Conservation (phyloP, 2,888 invertebrate species). For the Euproctis similis region DNA sequence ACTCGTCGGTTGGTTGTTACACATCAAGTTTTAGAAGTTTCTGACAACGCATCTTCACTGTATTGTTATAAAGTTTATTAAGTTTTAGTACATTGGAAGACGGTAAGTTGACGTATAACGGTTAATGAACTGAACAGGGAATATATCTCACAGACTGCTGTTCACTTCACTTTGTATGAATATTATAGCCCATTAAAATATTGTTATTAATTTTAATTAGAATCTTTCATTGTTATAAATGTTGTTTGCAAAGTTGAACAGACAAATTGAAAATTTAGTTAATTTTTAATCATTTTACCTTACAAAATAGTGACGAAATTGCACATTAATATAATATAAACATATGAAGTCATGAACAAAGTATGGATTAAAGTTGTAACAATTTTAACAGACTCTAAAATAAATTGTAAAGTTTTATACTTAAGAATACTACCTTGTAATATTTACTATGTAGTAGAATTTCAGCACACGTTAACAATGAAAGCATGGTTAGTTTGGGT, state of each 20-base stretch:
- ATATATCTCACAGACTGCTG: constrained; percentile 31
- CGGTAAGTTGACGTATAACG: constrained; percentile 53
- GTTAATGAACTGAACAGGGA: constrained; percentile 47
- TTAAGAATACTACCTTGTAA: no score
- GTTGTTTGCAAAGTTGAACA: no score
- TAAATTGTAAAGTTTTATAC: no score
- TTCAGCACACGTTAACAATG: no score
- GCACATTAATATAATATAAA: constrained; percentile 12
- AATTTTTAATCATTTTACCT: not conserved
- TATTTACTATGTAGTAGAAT: no score
- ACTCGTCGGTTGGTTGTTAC: constrained; percentile 52
- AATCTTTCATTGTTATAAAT: no score
- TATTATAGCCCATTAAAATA: no score
- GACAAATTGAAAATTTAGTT: no score
- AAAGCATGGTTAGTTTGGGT: constrained; percentile 14
- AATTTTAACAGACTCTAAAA: no score
- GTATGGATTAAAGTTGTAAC: no score
- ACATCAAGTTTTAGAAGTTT: constrained; percentile 56
- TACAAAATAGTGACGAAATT: not conserved
- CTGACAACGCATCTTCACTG: constrained; percentile 66
- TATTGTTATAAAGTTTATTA: constrained; percentile 70
- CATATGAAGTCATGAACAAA: not conserved
- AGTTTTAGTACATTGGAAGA: constrained; percentile 61
- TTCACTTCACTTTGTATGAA: constrained; percentile 22
- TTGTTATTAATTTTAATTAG: no score